These are phyloP conservation scores for Venturia canescens DNA, from an alignment of 1,140 invertebrate genomes.

Conservation along the genomic window DNA sequence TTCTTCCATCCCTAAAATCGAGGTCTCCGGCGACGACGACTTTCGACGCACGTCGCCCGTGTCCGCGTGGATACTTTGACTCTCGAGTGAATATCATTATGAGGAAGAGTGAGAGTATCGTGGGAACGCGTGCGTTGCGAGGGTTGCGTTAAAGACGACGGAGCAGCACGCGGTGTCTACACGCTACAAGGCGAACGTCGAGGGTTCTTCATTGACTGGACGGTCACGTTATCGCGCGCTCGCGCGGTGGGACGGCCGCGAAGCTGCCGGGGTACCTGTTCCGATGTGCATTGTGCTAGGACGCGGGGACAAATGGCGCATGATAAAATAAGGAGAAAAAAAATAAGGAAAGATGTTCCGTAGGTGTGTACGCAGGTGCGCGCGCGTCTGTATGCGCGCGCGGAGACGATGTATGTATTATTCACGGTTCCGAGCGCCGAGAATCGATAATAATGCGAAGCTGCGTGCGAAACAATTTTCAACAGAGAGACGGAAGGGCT, in stretches of 20 bases:
- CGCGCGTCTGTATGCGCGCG: too few relatives aligned
- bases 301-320: conserved; percentile 1
- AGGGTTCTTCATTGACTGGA: conserved; percentile 66
- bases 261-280: too few relatives aligned
- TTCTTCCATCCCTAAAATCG: too few relatives aligned
- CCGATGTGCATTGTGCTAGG: conserved; percentile 4
- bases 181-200: not conserved
- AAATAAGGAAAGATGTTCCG: too few relatives aligned
- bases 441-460: conserved; percentile 29
- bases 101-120: too few relatives aligned
- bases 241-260: conserved; percentile 1
- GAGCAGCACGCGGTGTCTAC: not conserved
- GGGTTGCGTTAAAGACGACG: not conserved
- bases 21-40: too few relatives aligned
- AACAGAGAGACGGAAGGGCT: conserved; percentile 17
- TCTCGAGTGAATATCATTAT: too few relatives aligned
- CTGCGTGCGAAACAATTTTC: conserved; percentile 13
- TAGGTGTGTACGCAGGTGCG: too few relatives aligned
- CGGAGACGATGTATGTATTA: conserved; percentile 16
- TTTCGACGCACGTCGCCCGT: too few relatives aligned
- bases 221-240: conserved; percentile 65
- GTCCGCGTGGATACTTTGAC: too few relatives aligned
- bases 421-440: conserved; percentile 9
- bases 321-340: not conserved
- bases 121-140: not conserved